These are phyloP conservation scores for Catocala sponsa DNA, from an alignment of 2,888 invertebrate genomes.

Conservation along the genomic window DNA sequence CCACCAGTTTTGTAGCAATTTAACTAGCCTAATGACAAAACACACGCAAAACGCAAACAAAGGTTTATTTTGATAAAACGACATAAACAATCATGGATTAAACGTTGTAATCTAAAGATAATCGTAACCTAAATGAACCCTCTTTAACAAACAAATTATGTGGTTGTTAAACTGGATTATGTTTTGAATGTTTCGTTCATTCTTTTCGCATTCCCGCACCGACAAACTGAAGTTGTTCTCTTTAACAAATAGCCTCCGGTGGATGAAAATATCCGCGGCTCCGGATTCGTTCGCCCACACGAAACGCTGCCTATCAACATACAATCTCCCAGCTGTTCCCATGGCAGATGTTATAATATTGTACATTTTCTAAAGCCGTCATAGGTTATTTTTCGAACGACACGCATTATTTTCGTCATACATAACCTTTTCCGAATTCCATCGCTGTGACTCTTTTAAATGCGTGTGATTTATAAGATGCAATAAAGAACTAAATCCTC, in stretches of 20 bases:
- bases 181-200: conserved; percentile 32
- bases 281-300: conserved; percentile 69
- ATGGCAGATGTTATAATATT: conserved; percentile 51
- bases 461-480: conserved; percentile 37
- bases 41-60: not conserved
- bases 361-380: conserved; percentile 43
- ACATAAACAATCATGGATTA: not conserved
- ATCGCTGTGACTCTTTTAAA: conserved; percentile 32
- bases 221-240: conserved; percentile 49
- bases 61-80: not conserved
- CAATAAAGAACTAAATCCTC: conserved; percentile 33
- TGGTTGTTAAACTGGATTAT: conserved; percentile 21
- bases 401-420: conserved; percentile 36
- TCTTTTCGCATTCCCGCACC: conserved; percentile 41
- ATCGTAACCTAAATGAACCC: not conserved
- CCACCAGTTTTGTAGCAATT: conserved; percentile 1
- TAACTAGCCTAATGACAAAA: conserved; percentile 7
- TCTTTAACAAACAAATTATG: conserved; percentile 23
- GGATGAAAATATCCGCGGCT: conserved; percentile 69
- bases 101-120: not conserved
- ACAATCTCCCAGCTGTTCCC: conserved; percentile 61
- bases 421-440: conserved; percentile 41
- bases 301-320: conserved; percentile 53
- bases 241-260: conserved; percentile 46
- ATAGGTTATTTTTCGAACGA: conserved; percentile 43